A percentile compares a stretch with the other conserved stretches of the same genome.
These are phyloP conservation scores for Ptychodera flava DNA, from an alignment of 35 echinoderm and acorn worm genomes.

Conservation along the genomic window DNA sequence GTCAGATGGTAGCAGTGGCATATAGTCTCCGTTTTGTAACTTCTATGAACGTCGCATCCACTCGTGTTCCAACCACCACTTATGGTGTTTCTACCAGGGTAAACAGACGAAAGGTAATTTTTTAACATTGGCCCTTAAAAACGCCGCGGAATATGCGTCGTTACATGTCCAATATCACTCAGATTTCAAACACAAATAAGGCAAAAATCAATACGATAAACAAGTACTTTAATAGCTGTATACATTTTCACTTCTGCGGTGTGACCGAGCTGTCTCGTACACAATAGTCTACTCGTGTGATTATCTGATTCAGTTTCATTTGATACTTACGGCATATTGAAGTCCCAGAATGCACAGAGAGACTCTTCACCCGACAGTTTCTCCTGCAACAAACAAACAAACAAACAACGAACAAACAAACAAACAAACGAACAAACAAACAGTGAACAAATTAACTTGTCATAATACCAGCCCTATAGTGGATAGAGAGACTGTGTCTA, in stretches of 20 bases:
- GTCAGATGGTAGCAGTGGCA: neutral
- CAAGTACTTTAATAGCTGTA: no score
- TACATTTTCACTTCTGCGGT: no score
- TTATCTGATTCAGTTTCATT: no score
- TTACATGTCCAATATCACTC: neutral
- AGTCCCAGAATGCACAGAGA: conserved; percentile 80
- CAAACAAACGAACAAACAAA: no score
- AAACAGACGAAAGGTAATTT: no score
- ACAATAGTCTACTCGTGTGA: no score
- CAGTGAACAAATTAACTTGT: no score
- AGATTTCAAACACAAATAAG: no score
- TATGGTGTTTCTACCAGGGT: neutral
- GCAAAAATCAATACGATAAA: no score
- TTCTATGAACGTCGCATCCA: neutral
- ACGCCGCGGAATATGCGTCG: neutral
- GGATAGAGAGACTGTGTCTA: no score
- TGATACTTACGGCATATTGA: conserved; percentile 52
- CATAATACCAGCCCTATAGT: no score
- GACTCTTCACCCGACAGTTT: conserved; percentile 27
- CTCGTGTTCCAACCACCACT: neutral
- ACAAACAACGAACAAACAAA: neutral
- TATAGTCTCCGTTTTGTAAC: neutral
- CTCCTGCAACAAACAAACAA: conserved; percentile 22
- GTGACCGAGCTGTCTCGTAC: no score
- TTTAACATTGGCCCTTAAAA: neutral